Percentiles rank a stretch among this genome's conserved stretches.
phyloP scores from a whole-genome alignment of 2,797 vertebrate genomes.

The Platyrinchus mystaceus region DNA sequence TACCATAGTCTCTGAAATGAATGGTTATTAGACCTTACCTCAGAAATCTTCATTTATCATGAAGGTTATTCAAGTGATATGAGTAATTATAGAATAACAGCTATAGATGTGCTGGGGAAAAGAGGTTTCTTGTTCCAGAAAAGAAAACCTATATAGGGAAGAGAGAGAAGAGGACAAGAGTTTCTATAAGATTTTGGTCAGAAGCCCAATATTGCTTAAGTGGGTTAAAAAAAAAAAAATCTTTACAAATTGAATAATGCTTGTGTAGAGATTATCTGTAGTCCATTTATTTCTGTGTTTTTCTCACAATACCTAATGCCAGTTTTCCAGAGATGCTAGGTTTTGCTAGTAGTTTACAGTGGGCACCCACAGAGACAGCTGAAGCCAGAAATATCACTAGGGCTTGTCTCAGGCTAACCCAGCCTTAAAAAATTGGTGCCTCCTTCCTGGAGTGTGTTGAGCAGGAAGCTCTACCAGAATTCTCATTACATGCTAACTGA shows the following conservation, averaged over 20 bases:
- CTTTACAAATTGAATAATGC: not conserved
- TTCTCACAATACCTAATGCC: not conserved
- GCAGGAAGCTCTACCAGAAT: not conserved
- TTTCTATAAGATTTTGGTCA: not conserved
- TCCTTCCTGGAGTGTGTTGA: not conserved
- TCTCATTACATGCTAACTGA: not conserved
- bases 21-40: not conserved
- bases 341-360: not conserved
- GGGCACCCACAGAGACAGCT: not conserved
- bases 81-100: not conserved
- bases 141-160: not conserved
- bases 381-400: not conserved
- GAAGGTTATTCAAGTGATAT: not conserved
- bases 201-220: not conserved
- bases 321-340: not conserved
- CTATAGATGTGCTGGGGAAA: not conserved
- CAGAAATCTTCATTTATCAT: not conserved
- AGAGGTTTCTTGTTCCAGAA: not conserved
- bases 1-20: not conserved
- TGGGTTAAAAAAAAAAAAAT: not conserved
- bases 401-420: not conserved
- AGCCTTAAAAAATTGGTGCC: not conserved
- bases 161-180: not conserved
- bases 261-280: not conserved
- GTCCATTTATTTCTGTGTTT: not conserved